Percentiles rank a stretch among this genome's conserved stretches.
Conservation (phyloP, 2,113 vertebrate species). For the Gymnocephalus cernua region DNA sequence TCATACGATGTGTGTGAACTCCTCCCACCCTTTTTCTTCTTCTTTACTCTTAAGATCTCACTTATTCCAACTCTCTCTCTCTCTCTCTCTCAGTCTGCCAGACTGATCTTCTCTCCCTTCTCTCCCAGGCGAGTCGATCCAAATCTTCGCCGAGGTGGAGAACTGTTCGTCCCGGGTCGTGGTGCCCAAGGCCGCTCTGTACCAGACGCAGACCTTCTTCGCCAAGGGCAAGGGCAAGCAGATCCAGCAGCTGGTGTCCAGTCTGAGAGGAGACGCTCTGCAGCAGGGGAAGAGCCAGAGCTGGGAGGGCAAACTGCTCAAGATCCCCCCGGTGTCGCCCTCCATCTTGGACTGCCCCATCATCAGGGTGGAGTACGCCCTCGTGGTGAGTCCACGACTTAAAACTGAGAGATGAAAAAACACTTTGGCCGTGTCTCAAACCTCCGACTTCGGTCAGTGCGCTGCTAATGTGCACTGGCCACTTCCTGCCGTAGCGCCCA, state of each 20-base stretch:
- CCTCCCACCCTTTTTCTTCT: not conserved
- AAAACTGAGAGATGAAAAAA: no score
- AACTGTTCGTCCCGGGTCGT: constrained; percentile 97
- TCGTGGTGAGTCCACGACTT: constrained; percentile 87
- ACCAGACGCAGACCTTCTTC: constrained; percentile 98
- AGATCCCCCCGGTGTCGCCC: constrained; percentile 97
- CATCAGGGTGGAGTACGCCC: constrained; percentile 96
- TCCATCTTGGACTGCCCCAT: constrained; percentile 98
- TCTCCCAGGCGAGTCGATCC: constrained; percentile 94
- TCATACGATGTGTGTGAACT: no score
- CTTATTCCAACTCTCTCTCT: constrained; percentile 55
- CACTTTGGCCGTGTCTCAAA: no score
- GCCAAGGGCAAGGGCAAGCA: constrained; percentile 99
- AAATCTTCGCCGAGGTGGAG: constrained; percentile 98
- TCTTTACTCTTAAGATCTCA: constrained; percentile 16
- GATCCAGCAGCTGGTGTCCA: constrained; percentile 96
- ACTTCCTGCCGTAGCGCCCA: no score
- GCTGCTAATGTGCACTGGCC: no score
- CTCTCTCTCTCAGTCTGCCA: constrained; percentile 64
- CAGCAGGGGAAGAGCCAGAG: constrained; percentile 97
- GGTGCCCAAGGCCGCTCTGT: constrained; percentile 97
- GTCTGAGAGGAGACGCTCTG: constrained; percentile 92
- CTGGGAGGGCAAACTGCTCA: constrained; percentile 95
- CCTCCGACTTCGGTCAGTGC: no score
- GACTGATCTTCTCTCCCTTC: constrained; percentile 64